Percentiles rank a stretch among this genome's conserved stretches.
phyloP scores from a whole-genome alignment of 2,888 invertebrate species.

The Augiades crinisus region DNA sequence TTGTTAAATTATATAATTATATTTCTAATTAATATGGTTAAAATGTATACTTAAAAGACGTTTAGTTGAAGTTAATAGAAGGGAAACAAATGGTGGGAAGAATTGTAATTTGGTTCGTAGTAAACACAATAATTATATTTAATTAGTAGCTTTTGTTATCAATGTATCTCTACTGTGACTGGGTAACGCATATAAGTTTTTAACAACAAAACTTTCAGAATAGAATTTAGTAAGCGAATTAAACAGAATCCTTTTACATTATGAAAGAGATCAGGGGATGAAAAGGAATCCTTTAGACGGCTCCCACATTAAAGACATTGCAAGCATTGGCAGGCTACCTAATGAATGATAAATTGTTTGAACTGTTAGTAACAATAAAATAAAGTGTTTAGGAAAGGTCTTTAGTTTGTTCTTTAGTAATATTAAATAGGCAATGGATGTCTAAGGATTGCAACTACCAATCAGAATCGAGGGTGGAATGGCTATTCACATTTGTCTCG shows the following conservation, averaged over 20 bases:
- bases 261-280: conserved; percentile 9
- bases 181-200: neutral
- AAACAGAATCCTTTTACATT: conserved; percentile 17
- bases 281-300: conserved; percentile 24
- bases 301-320: conserved; percentile 15
- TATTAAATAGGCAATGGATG: too few relatives aligned
- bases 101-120: conserved; percentile 33
- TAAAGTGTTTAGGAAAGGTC: too few relatives aligned
- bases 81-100: conserved; percentile 25
- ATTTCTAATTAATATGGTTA: conserved; percentile 49
- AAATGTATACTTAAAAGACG: conserved; percentile 34
- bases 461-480: too few relatives aligned
- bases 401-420: too few relatives aligned
- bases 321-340: neutral
- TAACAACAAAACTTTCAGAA: neutral
- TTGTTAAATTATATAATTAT: conserved; percentile 65
- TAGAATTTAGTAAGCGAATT: conserved; percentile 13
- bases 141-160: neutral
- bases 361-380: too few relatives aligned
- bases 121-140: conserved; percentile 11
- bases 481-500: too few relatives aligned
- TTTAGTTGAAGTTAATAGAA: conserved; percentile 32
- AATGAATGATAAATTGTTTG: too few relatives aligned
- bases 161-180: neutral
- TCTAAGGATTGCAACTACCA: too few relatives aligned